Evolutionary conservation across 2,888 invertebrate genomes (phyloP).

Genomic region (Ethmia dodecea): DNA sequence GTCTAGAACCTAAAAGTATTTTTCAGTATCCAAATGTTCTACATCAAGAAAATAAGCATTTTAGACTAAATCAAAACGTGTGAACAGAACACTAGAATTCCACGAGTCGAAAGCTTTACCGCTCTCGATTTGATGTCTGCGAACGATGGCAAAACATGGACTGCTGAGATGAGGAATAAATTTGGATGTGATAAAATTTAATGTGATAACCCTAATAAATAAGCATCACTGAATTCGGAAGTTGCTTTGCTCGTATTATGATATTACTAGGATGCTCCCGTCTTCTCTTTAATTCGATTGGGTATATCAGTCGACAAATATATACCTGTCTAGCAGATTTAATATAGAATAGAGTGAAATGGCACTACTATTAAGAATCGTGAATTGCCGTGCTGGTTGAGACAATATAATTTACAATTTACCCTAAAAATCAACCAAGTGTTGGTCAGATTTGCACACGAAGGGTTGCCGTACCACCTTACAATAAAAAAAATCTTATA

Average conservation of each 20-base stretch:
- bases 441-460: no score
- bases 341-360: neutral
- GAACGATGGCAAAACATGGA: neutral
- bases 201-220: neutral
- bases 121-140: neutral
- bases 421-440: no score
- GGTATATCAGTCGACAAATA: neutral
- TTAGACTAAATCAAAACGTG: neutral
- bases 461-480: no score
- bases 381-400: neutral
- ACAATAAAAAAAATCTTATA: no score
- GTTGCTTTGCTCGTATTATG: neutral
- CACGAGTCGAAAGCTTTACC: neutral
- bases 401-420: neutral
- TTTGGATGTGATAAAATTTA: constrained; percentile 1
- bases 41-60: neutral
- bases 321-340: neutral
- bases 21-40: no score
- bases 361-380: neutral
- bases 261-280: no score
- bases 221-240: neutral
- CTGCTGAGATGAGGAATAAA: neutral
- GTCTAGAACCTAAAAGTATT: no score
- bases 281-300: no score
- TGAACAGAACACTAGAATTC: neutral